These are phyloP conservation scores for Lanius ludovicianus DNA, from an alignment of 2,113 vertebrate genomes.

Conservation along the genomic window DNA sequence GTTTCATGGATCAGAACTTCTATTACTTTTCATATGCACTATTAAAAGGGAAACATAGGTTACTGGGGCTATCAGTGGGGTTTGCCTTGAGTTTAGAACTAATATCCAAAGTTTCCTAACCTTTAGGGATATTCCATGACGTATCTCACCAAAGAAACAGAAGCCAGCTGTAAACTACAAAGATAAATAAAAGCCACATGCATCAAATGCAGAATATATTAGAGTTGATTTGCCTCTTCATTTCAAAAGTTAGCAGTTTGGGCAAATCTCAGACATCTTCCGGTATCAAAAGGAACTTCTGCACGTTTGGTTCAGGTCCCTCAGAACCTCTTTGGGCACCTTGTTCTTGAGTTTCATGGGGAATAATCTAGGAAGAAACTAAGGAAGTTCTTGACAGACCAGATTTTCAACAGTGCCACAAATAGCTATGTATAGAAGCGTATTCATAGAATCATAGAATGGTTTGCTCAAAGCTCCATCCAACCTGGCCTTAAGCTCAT, in stretches of 20 bases:
- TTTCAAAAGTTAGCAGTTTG: not conserved
- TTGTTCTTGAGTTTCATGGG: not conserved
- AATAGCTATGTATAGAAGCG: fast-evolving
- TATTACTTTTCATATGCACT: not conserved
- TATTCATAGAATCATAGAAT: not conserved
- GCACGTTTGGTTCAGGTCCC: not conserved
- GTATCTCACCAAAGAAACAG: not conserved
- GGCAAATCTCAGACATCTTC: not conserved
- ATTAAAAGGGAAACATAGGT: not conserved
- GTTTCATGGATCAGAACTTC: not conserved
- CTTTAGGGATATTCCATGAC: not conserved
- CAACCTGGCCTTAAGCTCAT: not conserved
- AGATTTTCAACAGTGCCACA: not conserved
- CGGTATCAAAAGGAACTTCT: not conserved
- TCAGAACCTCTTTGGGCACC: not conserved
- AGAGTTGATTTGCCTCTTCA: not conserved
- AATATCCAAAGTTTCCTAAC: not conserved
- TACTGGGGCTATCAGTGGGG: not conserved
- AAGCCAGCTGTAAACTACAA: not conserved
- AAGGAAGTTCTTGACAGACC: not conserved
- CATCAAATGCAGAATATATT: not conserved
- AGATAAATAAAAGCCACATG: not conserved
- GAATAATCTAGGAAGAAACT: not conserved
- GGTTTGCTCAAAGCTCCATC: not conserved
- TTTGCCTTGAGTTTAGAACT: not conserved